Percentiles rank a stretch among this genome's conserved stretches.
phyloP scores from a whole-genome alignment of 2,888 invertebrate genomes.

The Rutpela maculata region DNA sequence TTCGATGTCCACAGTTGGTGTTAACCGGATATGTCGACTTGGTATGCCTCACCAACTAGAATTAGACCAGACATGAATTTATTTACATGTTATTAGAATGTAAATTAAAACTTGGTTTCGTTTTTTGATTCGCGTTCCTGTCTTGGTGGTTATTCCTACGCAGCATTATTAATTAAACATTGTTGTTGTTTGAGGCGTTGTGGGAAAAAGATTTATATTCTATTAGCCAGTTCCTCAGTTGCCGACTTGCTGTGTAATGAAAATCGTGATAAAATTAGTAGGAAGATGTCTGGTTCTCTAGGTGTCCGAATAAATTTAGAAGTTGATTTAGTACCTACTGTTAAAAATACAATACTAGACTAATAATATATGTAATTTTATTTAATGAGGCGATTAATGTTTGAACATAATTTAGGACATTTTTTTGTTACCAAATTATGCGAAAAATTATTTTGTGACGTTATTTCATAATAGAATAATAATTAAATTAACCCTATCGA shows the following conservation, averaged over 20 bases:
- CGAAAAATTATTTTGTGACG: no score
- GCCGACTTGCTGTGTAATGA: conserved; percentile 1
- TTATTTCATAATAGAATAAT: no score
- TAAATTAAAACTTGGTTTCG: conserved; percentile 40
- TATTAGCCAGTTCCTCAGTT: neutral
- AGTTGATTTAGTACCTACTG: neutral
- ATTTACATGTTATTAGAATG: conserved; percentile 54
- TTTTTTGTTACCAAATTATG: no score
- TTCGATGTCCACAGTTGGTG: conserved; percentile 37
- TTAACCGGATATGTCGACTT: conserved; percentile 40
- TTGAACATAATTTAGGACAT: neutral
- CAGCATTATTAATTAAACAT: neutral
- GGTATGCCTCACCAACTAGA: conserved; percentile 42
- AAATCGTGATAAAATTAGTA: conserved; percentile 7
- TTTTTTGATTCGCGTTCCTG: neutral
- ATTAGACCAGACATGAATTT: conserved; percentile 48
- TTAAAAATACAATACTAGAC: neutral
- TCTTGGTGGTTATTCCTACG: neutral
- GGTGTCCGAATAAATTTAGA: conserved; percentile 4
- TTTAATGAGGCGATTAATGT: neutral
- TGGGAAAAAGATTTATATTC: conserved; percentile 9
- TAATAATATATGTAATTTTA: neutral
- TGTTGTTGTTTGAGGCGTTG: conserved; percentile 11
- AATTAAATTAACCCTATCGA: no score
- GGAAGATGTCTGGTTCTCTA: neutral